Base-by-base conservation (phyloP, 2,888 invertebrate species). In the Drosophila nr. fundita region DNA sequence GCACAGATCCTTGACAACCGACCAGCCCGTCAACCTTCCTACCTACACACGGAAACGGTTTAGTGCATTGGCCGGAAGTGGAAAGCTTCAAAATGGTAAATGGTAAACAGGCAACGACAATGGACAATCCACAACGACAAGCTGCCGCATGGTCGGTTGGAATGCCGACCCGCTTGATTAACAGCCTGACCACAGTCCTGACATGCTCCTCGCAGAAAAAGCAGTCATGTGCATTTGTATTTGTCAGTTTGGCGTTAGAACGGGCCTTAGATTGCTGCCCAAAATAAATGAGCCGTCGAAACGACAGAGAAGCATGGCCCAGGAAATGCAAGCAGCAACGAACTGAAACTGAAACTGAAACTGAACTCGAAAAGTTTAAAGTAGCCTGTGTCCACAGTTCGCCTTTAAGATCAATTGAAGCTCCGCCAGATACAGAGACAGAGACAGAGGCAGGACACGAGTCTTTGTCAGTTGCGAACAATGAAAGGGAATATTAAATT, bases 11-110 rank as follows among this genome's bases (percentile, higher is more conserved):
- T 77, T 60, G 68, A 50, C 62, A 53, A 55, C 55, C n/a, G 24
- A 15, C 15, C 45, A 45, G 45, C 15, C 24, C 15, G 15, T 24
- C 36, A 18, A 36, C 18, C 36, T 27, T 2, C 13, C 4, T 27
- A 68, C 59, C 55, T 38, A 63, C 72, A 71, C 70, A 78, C 74
- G 84, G 89, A 85, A 89, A 68, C 77, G 84, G 69, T 77, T 88
- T 77, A 76, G 87, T 87, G 72, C 75, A 75, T 80, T 77, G 89
- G 67, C 89, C 85, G 85, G 89, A 86, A 83, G 84, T 80, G 58
- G 76, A 70, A 78, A 76, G 72, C 72, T 73, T 70, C 54, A 70
- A 67, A 75, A 49, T 75, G 67, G 63, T 66, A 78, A 68, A 68
- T 73, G 78, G 68, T 76, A 80, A 70, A 73, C 60, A 73, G 68